Percentiles rank a stretch among this genome's conserved stretches.
phyloP scores from a whole-genome alignment of 2,113 vertebrate genomes.

The Pseudopodoces humilis region DNA sequence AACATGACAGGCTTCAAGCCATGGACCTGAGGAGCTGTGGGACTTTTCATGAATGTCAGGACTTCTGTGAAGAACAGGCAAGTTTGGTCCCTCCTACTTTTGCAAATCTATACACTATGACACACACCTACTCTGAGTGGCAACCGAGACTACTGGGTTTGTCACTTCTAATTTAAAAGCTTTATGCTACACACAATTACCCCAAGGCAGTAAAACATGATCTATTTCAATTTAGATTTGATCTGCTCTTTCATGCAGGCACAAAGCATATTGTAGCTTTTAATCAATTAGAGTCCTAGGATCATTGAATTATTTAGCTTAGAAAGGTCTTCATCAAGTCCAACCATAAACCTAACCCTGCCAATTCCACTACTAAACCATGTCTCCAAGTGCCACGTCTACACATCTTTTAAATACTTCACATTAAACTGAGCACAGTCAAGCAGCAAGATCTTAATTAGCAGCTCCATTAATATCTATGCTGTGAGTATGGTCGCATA shows the following conservation, averaged over 20 bases:
- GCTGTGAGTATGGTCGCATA: neutral
- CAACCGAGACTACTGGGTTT: neutral
- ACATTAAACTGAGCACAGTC: neutral
- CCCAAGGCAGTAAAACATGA: constrained; percentile 1
- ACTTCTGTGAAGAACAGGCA: neutral
- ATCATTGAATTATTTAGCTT: neutral
- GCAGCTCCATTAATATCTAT: neutral
- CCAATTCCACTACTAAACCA: neutral
- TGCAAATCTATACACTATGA: neutral
- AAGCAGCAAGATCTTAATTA: neutral
- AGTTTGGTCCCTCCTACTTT: neutral
- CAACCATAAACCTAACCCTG: neutral
- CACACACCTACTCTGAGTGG: neutral
- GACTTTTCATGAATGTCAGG: neutral
- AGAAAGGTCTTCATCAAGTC: neutral
- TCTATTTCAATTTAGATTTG: constrained; percentile 4
- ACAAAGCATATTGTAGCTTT: neutral
- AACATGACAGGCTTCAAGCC: neutral
- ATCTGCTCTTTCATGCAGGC: neutral
- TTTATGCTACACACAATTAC: neutral
- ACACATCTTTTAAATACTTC: neutral
- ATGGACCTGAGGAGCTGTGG: rapidly evolving
- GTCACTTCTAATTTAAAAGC: neutral
- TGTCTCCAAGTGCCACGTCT: neutral
- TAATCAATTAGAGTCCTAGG: neutral